These are phyloP conservation scores for Sebastes diploproa DNA, from an alignment of 2,797 vertebrate species.

Conservation along the genomic window DNA sequence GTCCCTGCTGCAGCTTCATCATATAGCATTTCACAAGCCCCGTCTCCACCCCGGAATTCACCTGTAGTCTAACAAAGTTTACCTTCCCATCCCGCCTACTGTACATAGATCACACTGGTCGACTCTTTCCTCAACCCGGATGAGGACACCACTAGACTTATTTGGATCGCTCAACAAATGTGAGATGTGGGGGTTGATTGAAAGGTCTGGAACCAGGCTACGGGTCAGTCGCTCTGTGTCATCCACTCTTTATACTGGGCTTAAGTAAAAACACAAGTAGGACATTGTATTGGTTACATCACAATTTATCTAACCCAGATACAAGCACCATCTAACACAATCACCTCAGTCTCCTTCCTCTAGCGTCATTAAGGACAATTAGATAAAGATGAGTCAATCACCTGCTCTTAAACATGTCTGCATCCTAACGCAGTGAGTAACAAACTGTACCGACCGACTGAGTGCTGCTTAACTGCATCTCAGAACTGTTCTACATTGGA, in stretches of 20 bases:
- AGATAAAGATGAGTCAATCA: slow-evolving; percentile 1
- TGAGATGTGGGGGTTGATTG: neutral
- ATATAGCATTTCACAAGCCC: neutral
- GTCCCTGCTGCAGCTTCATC: too few relatives aligned
- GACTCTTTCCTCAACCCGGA: too few relatives aligned
- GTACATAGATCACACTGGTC: too few relatives aligned
- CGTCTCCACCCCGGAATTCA: neutral
- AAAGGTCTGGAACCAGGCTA: neutral
- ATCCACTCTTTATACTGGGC: too few relatives aligned
- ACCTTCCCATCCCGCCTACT: neutral
- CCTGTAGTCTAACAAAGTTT: neutral
- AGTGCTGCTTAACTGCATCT: neutral
- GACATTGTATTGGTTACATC: neutral
- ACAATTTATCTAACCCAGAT: neutral
- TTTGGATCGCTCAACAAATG: neutral
- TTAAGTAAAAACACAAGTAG: neutral
- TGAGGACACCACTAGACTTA: neutral
- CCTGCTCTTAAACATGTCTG: neutral
- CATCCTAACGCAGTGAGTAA: neutral
- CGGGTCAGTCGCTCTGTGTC: neutral
- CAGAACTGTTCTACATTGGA: neutral
- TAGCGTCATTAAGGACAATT: neutral
- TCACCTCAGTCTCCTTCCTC: neutral
- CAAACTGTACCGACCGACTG: neutral
- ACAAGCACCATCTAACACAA: neutral